Conservation (phyloP, 2,797 vertebrate species). For the Eupleurogrammus muticus region DNA sequence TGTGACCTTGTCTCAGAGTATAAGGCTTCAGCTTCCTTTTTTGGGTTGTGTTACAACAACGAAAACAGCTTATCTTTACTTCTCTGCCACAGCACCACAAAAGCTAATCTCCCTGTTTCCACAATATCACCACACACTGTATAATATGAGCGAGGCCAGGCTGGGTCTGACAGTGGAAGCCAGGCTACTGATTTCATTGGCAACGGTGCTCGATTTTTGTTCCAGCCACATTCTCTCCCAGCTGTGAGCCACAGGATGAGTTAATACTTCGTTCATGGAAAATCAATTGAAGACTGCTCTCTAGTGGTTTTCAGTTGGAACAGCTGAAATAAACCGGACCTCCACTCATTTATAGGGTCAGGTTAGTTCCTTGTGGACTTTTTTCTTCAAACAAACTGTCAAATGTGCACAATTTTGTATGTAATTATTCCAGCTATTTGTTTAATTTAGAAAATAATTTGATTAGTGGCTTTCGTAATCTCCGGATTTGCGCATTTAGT, state of each 20-base stretch:
- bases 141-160: constrained; percentile 50
- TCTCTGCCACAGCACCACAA: constrained; percentile 55
- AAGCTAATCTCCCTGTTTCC: constrained; percentile 68
- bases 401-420: not conserved
- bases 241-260: constrained; percentile 41
- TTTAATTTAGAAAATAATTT: constrained; percentile 23
- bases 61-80: constrained; percentile 67
- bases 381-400: constrained; percentile 11
- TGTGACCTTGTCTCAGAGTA: constrained; percentile 43
- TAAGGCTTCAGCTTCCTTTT: constrained; percentile 47
- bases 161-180: constrained; percentile 38
- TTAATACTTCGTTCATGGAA: constrained; percentile 47
- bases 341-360: not conserved
- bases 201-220: constrained; percentile 39
- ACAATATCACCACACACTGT: constrained; percentile 61
- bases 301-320: constrained; percentile 73
- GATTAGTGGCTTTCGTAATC: constrained; percentile 44
- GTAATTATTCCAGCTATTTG: not conserved
- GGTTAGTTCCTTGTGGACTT: not conserved
- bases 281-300: constrained; percentile 77
- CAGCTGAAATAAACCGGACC: constrained; percentile 32
- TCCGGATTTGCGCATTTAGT: constrained; percentile 8
- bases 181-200: constrained; percentile 73
- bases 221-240: constrained; percentile 59
- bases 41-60: constrained; percentile 62